These are phyloP conservation scores for Corythornis cristatus DNA, from an alignment of 2,113 vertebrate genomes.

Conservation along the genomic window DNA sequence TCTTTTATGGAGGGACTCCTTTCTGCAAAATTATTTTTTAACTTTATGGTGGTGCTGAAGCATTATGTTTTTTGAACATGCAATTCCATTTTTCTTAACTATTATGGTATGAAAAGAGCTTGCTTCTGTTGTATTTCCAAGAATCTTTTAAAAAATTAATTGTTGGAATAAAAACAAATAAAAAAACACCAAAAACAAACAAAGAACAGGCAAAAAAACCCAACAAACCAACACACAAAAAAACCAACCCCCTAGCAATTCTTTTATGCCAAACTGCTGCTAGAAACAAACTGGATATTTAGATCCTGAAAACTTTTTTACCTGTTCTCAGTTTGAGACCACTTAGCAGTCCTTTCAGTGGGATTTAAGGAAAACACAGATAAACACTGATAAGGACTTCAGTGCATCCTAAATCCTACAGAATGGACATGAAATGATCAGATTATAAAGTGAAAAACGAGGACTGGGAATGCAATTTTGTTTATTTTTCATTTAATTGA, in stretches of 20 bases:
- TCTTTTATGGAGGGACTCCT: not conserved
- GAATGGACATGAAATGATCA: conserved; percentile 51
- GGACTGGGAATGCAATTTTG: too few species aligned
- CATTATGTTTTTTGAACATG: not conserved
- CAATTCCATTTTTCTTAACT: not conserved
- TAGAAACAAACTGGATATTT: conserved; percentile 5
- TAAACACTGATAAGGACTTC: conserved; percentile 45
- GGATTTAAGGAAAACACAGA: conserved; percentile 58
- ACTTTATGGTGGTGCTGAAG: not conserved
- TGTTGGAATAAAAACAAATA: not conserved
- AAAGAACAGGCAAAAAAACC: not conserved
- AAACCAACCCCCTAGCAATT: not conserved
- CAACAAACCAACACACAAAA: not conserved
- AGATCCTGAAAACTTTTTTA: conserved; percentile 37
- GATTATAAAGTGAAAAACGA: not conserved
- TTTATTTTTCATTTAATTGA: not conserved
- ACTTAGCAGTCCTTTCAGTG: conserved; percentile 54
- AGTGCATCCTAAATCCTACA: conserved; percentile 50
- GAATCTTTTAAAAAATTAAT: not conserved
- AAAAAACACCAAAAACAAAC: not conserved
- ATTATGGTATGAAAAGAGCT: not conserved
- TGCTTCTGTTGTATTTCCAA: not conserved
- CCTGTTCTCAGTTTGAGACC: conserved; percentile 51
- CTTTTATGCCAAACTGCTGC: conserved; percentile 17
- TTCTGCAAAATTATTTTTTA: not conserved